Base-by-base conservation (phyloP, 1,140 invertebrate genomes). In the Dendrolimus punctatus region DNA sequence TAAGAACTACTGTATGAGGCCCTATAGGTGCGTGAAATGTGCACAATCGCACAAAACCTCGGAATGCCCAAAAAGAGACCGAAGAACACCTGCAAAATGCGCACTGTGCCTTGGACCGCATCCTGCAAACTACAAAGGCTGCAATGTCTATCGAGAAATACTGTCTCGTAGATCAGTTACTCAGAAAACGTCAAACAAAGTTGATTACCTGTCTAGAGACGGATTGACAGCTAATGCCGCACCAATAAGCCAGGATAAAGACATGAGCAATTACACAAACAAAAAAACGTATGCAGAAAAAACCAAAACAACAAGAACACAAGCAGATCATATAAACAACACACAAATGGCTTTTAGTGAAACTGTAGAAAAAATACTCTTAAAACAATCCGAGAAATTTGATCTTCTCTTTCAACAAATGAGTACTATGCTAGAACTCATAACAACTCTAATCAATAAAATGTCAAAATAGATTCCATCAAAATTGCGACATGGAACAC, bases 1-100 rank as follows among this genome's bases (percentile, higher is more conserved):
- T 8, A 49, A 49, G 7, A 49, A 49, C 39, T 49, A 49, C 6
- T 49, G 47, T 38, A 49, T 49, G 47, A 38, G 47, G 8, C 37
- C 47, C n/a, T 39, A 39, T 39, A 4, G 49, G 7, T 50, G 49
- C 10, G 40, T 41, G 9, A 50, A 50, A 41, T 50, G 49, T 23
- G 49, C 4, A 6, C n/a, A 10, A 5, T 9, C 5, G 2, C 45
- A 46, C 23, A 46, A 46, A 46, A 46, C 45, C 5, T 5, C 45
- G 7, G 45, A 46, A 6, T 46, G 45, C 5, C 45, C 45, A 6
- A 46, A 46, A 36, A 10, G 7, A 36, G 9, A 46, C 9, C n/a
- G 45, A 5, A 46, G 36, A 1, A 41, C 49, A 4, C 39, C 39
- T 6, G 39, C 49, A n/a, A 8, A 50, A 10, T 41, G 39, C 6